These are phyloP conservation scores for Zaprionus camerounensis DNA, from an alignment of 1,140 invertebrate species.

Conservation along the genomic window DNA sequence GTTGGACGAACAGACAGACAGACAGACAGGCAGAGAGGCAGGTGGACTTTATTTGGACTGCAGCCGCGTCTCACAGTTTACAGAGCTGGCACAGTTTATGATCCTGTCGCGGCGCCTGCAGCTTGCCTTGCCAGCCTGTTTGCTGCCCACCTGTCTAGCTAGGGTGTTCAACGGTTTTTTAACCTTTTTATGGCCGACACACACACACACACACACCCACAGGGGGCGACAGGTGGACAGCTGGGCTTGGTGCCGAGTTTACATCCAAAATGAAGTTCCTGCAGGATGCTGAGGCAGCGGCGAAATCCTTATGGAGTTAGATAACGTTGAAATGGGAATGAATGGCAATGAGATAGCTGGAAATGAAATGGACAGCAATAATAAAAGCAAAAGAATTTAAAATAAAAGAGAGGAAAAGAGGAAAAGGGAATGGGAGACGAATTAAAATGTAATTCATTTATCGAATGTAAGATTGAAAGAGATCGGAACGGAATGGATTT, in stretches of 20 bases:
- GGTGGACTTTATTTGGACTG: neutral
- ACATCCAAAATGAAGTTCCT: slow-evolving; percentile 11
- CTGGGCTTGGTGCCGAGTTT: neutral
- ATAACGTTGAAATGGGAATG: slow-evolving; percentile 6
- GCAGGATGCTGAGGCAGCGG: neutral
- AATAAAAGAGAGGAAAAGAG: neutral
- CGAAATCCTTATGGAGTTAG: neutral
- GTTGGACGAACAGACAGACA: neutral
- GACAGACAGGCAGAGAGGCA: neutral
- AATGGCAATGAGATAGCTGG: neutral
- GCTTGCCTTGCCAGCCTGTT: neutral
- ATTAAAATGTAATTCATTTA: neutral
- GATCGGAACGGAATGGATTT: neutral
- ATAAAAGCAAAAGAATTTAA: neutral
- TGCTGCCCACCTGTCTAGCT: slow-evolving; percentile 11
- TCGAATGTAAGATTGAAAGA: neutral
- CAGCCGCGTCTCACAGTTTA: slow-evolving; percentile 15
- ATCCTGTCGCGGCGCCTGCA: slow-evolving; percentile 25
- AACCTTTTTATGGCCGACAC: slow-evolving; percentile 20
- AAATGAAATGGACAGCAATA: neutral
- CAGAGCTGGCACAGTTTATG: slow-evolving; percentile 41
- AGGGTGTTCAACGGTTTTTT: neutral
- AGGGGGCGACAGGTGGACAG: neutral
- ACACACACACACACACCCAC: slow-evolving; percentile 6
- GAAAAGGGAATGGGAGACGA: neutral